phyloP scores from a whole-genome alignment of 1,140 invertebrate genomes.

The Piezodorus guildinii region DNA sequence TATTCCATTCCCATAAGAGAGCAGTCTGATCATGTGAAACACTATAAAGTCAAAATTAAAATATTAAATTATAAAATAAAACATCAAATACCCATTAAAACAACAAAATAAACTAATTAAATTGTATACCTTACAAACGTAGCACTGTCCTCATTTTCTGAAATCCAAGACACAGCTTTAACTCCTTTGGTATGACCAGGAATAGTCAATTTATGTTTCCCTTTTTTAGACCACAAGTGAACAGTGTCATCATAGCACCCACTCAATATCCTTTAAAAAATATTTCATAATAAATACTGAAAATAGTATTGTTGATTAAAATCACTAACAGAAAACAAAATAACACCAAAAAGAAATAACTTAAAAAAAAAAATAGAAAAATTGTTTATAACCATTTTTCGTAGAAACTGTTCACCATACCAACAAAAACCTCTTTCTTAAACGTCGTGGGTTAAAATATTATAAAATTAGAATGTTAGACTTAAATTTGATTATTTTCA shows the following conservation, averaged over 20 bases:
- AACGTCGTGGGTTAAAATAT: too few relatives aligned
- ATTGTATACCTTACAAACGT: slow-evolving; percentile 56
- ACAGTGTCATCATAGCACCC: slow-evolving; percentile 93
- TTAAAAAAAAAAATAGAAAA: too few relatives aligned
- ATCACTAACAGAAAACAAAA: too few relatives aligned
- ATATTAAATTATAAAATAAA: too few relatives aligned
- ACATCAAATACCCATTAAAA: too few relatives aligned
- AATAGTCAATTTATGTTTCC: slow-evolving; percentile 69
- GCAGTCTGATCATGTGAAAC: slow-evolving; percentile 86
- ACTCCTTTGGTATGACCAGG: slow-evolving; percentile 75
- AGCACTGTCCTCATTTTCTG: slow-evolving; percentile 45
- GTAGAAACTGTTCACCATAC: too few relatives aligned
- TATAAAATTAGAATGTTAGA: too few relatives aligned
- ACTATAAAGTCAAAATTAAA: slow-evolving; percentile 39
- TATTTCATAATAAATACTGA: background rate
- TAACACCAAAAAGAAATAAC: too few relatives aligned
- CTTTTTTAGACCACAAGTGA: slow-evolving; percentile 77
- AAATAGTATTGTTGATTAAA: too few relatives aligned
- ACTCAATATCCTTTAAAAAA: slow-evolving; percentile 60
- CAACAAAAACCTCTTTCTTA: too few relatives aligned
- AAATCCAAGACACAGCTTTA: slow-evolving; percentile 79
- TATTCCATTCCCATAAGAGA: slow-evolving; percentile 82
- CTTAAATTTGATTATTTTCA: too few relatives aligned
- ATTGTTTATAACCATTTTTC: too few relatives aligned
- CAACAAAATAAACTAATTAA: background rate